phyloP scores from a whole-genome alignment of 2,888 invertebrate species.

The Microctonus aethiopoides region DNA sequence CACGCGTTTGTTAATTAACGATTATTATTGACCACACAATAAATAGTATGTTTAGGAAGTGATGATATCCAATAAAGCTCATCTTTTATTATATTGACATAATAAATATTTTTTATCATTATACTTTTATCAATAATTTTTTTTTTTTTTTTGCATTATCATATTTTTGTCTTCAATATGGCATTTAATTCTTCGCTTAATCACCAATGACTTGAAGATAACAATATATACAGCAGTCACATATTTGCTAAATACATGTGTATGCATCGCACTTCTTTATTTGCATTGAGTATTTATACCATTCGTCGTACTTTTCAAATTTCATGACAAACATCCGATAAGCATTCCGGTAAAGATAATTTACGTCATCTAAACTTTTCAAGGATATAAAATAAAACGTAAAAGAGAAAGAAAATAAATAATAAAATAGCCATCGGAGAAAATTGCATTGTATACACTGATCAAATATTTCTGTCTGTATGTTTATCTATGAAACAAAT shows the following conservation, averaged over 20 bases:
- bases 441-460: too few relatives aligned
- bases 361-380: constrained; percentile 50
- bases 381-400: not conserved
- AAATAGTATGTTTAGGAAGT: too few relatives aligned
- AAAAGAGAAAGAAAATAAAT: too few relatives aligned
- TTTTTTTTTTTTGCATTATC: not conserved
- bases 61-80: not conserved
- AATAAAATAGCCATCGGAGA: too few relatives aligned
- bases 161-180: not conserved
- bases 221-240: not conserved
- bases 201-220: not conserved
- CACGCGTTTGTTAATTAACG: too few relatives aligned
- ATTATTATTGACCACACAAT: too few relatives aligned
- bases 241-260: not conserved
- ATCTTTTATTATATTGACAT: not conserved
- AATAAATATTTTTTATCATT: not conserved
- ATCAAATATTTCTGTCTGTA: too few relatives aligned
- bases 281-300: not conserved
- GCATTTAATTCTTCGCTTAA: not conserved
- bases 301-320: constrained; percentile 35
- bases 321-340: constrained; percentile 43
- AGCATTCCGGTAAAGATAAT: constrained; percentile 52
- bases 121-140: not conserved
- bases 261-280: not conserved
- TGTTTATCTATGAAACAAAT: too few relatives aligned